Evolutionary conservation across 2,113 vertebrate species (phyloP).

Genomic region (Hipposideros armiger): DNA sequence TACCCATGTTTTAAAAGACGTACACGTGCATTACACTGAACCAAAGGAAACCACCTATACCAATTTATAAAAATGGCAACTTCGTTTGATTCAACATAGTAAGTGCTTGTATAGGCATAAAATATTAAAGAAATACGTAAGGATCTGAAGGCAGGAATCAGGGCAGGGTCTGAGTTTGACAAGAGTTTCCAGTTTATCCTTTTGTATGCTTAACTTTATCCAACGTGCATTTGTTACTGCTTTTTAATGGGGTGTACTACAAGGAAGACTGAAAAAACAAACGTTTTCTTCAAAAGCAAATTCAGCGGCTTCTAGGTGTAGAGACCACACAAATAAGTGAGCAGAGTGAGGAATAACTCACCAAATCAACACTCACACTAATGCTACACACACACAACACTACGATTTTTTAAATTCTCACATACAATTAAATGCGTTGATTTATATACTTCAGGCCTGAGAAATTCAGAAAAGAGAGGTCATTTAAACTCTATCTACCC

Average conservation of each 20-base stretch:
- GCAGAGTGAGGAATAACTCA: not conserved
- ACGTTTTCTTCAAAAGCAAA: constrained; percentile 32
- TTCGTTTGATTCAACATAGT: not conserved
- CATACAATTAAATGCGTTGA: not conserved
- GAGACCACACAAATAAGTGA: not conserved
- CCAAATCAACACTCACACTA: not conserved
- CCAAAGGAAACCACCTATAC: not conserved
- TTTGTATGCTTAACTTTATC: not conserved
- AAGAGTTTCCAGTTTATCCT: not conserved
- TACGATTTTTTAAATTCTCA: constrained; percentile 2
- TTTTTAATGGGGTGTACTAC: not conserved
- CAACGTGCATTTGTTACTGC: not conserved
- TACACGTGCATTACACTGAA: not conserved
- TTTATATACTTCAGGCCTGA: not conserved
- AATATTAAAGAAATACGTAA: not conserved
- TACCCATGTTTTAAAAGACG: not conserved
- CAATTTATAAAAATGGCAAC: not conserved
- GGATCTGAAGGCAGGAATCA: not conserved
- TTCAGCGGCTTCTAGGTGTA: not conserved
- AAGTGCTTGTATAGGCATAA: not conserved
- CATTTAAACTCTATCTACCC: not conserved
- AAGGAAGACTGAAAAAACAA: not conserved
- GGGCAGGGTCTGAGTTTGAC: not conserved
- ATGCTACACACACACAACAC: not conserved
- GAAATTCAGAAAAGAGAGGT: not conserved